Evolutionary conservation across 1,140 invertebrate genomes (phyloP), one percentile per base, ranked within the genome.

Genomic region (Drosophila leontia): DNA sequence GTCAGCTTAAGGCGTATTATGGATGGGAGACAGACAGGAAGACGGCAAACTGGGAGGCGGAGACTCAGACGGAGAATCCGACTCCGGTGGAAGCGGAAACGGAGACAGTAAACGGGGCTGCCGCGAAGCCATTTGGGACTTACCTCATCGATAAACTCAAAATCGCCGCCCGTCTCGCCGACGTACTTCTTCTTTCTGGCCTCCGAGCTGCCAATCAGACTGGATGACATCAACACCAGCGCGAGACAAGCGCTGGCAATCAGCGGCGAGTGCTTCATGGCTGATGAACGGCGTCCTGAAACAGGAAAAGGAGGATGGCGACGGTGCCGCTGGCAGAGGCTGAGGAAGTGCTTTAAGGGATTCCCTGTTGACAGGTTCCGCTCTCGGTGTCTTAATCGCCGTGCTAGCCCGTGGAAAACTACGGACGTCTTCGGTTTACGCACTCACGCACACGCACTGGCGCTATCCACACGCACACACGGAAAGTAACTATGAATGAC

Each of bases 101-200:
- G 59, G 68, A 44, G 62, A 68, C 75, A 68, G 61, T 60, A 29
- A 77, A 34, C 45, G 57, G 57, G 64, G 45, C 75, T 68, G 19
- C 53, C 55, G 60, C 53, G 58, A 67, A 83, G 69, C 71, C 78
- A 90, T 82, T 85, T 90, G 85, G 67, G 67, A 92, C 91, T 92
- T 92, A 92, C 91, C 91, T 92, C 91, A 91, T 92, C 91, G 82
- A 92, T 92, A 84, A 92, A 92, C 82, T 92, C 91, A 78, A 92
- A 92, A 87, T 92, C 91, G 67, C 91, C 91, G 71, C 91, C 91
- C 75, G 85, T 92, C 88, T 92, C 91, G 70, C 91, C 91, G 77
- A 91, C 78, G 42, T 92, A 91, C 81, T 92, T 92, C 79, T 92
- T 92, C 80, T 92, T 92, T 68, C 91, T 91, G 68, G 91, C 91